Base-by-base conservation (phyloP, 2,888 invertebrate genomes). In the Caenorhabditis macrosperma region DNA sequence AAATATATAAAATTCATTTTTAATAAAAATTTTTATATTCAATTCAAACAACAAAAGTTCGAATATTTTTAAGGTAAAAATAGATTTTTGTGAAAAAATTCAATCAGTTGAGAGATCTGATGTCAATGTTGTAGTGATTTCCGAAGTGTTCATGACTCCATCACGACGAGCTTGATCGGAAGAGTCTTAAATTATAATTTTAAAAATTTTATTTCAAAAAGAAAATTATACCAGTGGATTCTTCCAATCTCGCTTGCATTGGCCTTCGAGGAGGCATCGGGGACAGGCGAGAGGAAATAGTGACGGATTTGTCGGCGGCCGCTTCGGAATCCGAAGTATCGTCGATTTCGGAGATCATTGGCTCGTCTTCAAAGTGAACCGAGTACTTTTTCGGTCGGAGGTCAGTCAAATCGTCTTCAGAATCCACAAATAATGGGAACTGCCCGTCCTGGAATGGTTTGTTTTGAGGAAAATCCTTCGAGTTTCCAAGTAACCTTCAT, bases 391-490 rank as follows among this genome's bases (percentile, higher is more conserved):
- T 80, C 3, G 64, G 57, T 10, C 63, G 75, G 30, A 82, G 38
- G 24, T 72, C 77, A 2, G 67, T 69, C 17, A 84, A 66, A 60
- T 82, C 84, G 59, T 86, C 87, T 64, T 88, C 88, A 20, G 85
- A 86, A 74, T 89, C 89, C 20, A 86, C 87, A 69, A 81, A 89
- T 15, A 86, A 72, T 17, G 89, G 89, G 74, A 89, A 88, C 38
- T 85, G 72, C n/a, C 88, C 85, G 22, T 86, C 88, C 81, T 88
- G 50, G 48, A 78, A 71, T n/a, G 1, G 15, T 30, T 28, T 24
- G 1, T 28, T 20, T 15, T 15, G 26, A 60, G n/a, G n/a, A n/a
- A n/a, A n/a, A n/a, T n/a, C n/a, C n/a, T n/a, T n/a, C n/a, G n/a
- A 41, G 24, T 44, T 26, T 30, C 33, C 33, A 33, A 10, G 22